phyloP scores from a whole-genome alignment of 2,888 invertebrate genomes.

The Drosophila anceps region DNA sequence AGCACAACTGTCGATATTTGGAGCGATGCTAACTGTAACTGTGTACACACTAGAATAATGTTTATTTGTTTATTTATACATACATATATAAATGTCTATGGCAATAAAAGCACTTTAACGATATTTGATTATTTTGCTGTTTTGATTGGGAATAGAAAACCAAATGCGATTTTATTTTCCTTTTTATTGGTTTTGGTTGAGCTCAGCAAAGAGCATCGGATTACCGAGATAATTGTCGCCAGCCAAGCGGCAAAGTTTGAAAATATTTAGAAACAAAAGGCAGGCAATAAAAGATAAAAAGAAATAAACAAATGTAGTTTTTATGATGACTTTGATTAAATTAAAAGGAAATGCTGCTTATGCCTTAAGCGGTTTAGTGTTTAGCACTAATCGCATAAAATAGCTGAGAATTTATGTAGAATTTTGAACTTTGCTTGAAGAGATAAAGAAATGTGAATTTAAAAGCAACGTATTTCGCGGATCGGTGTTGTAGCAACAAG shows the following conservation, averaged over 20 bases:
- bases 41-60: conserved; percentile 27
- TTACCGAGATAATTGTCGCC: conserved; percentile 38
- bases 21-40: conserved; percentile 41
- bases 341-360: neutral
- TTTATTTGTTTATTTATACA: conserved; percentile 47
- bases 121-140: conserved; percentile 50
- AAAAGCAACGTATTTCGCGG: neutral
- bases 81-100: conserved; percentile 44
- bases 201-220: conserved; percentile 26
- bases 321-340: neutral
- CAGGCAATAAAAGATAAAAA: neutral
- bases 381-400: neutral
- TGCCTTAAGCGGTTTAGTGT: no score
- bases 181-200: neutral
- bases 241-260: conserved; percentile 25
- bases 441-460: neutral
- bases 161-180: neutral
- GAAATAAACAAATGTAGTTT: neutral
- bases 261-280: conserved; percentile 1
- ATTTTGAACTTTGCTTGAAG: neutral
- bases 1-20: conserved; percentile 31
- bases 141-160: conserved; percentile 25
- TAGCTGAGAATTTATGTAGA: no score
- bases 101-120: conserved; percentile 57
- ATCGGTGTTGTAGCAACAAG: conserved; percentile 5